Conservation (phyloP, 2,797 vertebrate genomes). For the Micromesistius poutassou region DNA sequence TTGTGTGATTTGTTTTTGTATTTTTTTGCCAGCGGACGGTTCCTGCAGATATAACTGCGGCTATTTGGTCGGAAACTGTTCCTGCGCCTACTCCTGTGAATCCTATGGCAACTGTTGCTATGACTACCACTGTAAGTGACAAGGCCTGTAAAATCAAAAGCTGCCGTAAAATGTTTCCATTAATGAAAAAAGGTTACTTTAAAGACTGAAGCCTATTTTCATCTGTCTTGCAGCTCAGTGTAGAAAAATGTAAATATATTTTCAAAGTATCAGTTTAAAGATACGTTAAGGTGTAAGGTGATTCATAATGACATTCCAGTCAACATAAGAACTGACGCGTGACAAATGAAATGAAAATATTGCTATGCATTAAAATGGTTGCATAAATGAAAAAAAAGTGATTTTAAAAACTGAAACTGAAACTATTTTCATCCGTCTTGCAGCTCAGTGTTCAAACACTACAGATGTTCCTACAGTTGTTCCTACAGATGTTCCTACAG, state of each 20-base stretch:
- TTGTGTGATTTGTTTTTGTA: too few species aligned
- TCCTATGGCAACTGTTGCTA: slow-evolving; percentile 57
- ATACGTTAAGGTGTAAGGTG: background rate
- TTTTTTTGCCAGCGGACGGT: background rate
- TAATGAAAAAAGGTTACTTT: too few species aligned
- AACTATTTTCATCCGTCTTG: background rate
- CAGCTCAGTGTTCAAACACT: background rate
- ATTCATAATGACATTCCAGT: background rate
- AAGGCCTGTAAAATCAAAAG: background rate
- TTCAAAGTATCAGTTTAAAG: background rate
- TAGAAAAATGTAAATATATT: background rate
- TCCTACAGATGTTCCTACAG: too few species aligned
- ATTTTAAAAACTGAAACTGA: background rate
- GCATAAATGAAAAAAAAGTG: background rate
- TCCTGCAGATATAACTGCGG: slow-evolving; percentile 51
- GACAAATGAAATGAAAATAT: background rate
- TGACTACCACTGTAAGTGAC: slow-evolving; percentile 52
- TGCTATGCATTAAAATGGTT: background rate
- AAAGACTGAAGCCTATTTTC: too few species aligned
- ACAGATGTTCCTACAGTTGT: background rate
- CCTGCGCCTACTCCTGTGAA: slow-evolving; percentile 51
- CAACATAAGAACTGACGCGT: background rate
- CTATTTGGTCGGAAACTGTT: slow-evolving; percentile 36
- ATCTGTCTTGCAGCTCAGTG: too few species aligned
- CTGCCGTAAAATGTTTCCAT: background rate